Conservation (phyloP, 2,888 invertebrate genomes). For the Papilio gigon region DNA sequence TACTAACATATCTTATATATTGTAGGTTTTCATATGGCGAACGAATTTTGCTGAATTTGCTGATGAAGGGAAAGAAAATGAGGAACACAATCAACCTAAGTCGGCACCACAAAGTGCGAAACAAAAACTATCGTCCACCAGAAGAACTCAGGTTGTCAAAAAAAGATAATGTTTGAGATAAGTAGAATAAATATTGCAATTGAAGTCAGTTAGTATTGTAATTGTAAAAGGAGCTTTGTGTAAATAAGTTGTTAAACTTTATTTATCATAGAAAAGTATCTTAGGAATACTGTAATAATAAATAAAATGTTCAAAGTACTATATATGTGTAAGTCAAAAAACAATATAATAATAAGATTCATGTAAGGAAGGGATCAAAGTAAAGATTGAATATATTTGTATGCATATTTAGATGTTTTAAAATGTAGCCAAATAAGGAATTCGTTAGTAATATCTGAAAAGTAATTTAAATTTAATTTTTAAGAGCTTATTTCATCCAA, state of each 20-base stretch:
- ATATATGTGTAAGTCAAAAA: too few relatives aligned
- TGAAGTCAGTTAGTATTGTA: not conserved
- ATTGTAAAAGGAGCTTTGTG: not conserved
- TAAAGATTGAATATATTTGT: not conserved
- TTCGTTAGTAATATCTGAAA: not conserved
- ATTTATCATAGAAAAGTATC: not conserved
- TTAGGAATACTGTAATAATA: too few relatives aligned
- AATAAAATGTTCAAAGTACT: too few relatives aligned
- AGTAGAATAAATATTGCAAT: constrained; percentile 3
- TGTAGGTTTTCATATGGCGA: constrained; percentile 80
- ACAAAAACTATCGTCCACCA: constrained; percentile 44
- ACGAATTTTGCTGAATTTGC: constrained; percentile 75
- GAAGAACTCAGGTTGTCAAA: constrained; percentile 66
- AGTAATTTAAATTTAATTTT: too few relatives aligned
- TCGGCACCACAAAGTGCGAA: constrained; percentile 50
- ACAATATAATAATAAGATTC: not conserved
- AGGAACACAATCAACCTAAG: constrained; percentile 55
- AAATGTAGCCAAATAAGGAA: constrained; percentile 42
- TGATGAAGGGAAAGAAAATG: constrained; percentile 67
- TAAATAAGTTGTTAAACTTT: not conserved
- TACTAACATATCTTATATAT: constrained; percentile 40
- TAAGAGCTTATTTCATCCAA: constrained; percentile 23
- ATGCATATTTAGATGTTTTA: not conserved
- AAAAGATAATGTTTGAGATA: constrained; percentile 49
- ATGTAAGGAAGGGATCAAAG: not conserved